Base-by-base conservation (phyloP, 2,797 vertebrate species). In the Xiphophorus birchmanni region DNA sequence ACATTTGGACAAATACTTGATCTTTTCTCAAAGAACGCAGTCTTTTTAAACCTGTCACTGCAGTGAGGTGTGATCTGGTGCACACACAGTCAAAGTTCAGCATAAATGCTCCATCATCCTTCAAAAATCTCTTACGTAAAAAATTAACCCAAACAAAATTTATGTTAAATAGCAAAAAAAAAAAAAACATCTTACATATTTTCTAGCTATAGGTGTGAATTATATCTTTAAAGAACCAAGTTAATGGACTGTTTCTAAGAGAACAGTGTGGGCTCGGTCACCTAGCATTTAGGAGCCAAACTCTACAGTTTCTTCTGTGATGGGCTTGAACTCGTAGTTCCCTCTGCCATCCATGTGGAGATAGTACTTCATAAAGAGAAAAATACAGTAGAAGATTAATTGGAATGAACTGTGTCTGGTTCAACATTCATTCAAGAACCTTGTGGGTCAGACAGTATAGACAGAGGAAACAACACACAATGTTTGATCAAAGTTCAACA, bases 261-360 rank as follows among this genome's bases (percentile, higher is more conserved):
- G 80, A 84, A 77, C 82, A 65, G 74, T 45, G 21, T 0, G 35
- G 45, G 37, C 5, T 23, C 40, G 0, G 7, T 45, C 65, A 63
- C 65, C 13, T 52, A 26, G 81, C 73, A 56, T 88, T 91, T 97
- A 99, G 23, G 99, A 99, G 86, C 99, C 98, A 90, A 99, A 99
- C 94, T 99, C 98, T 79, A 98, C 94, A 0, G 99, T 99, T 76
- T 99, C 98, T 84, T 97, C 95, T 18, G 99, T 99, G 94, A 99
- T 99, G 91, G 96, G 96, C 91, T 98, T 98, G 94, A 99, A 99
- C 74, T 98, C 98, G 4, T 99, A 99, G 94, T 96, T 97, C 76
- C 98, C 98, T 95, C 99, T 96, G 52, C 99, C 98, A 32, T 99
- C 99, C 98, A 99, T 99, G 92, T 97, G 98, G 79, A 99, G 97